These are phyloP conservation scores for Thaumatotibia leucotreta DNA, from an alignment of 1,140 invertebrate species.

Conservation along the genomic window DNA sequence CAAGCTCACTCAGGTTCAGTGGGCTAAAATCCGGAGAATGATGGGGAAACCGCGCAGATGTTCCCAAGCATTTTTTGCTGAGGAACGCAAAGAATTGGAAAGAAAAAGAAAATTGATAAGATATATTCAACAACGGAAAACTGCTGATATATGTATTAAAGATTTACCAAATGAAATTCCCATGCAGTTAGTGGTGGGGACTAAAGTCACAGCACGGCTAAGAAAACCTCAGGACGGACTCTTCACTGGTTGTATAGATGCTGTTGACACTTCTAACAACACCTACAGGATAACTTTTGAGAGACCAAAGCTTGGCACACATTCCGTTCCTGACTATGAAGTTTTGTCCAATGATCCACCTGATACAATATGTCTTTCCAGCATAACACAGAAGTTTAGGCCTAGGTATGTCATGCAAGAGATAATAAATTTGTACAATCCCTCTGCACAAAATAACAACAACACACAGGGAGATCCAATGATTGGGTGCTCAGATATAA, in stretches of 20 bases:
- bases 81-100: constrained; percentile 94
- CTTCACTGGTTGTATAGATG: constrained; percentile 97
- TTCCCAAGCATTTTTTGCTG: constrained; percentile 95
- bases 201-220: constrained; percentile 95
- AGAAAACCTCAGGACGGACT: constrained; percentile 97
- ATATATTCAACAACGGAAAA: constrained; percentile 95
- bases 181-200: constrained; percentile 96
- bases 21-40: constrained; percentile 95
- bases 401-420: constrained; percentile 80
- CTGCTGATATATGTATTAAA: constrained; percentile 87
- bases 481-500: constrained; percentile 70
- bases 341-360: constrained; percentile 94
- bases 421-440: constrained; percentile 57
- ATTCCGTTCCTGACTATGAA: constrained; percentile 98
- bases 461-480: constrained; percentile 74
- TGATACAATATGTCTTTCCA: constrained; percentile 92
- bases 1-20: constrained; percentile 92
- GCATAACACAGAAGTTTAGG: constrained; percentile 87
- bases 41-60: constrained; percentile 98
- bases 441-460: constrained; percentile 35
- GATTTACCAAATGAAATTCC: constrained; percentile 98
- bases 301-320: constrained; percentile 93
- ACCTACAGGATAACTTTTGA: constrained; percentile 99
- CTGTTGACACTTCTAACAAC: constrained; percentile 97
- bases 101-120: constrained; percentile 94